phyloP scores from a whole-genome alignment of 2,888 invertebrate genomes.

The Tryphoninae sp. region DNA sequence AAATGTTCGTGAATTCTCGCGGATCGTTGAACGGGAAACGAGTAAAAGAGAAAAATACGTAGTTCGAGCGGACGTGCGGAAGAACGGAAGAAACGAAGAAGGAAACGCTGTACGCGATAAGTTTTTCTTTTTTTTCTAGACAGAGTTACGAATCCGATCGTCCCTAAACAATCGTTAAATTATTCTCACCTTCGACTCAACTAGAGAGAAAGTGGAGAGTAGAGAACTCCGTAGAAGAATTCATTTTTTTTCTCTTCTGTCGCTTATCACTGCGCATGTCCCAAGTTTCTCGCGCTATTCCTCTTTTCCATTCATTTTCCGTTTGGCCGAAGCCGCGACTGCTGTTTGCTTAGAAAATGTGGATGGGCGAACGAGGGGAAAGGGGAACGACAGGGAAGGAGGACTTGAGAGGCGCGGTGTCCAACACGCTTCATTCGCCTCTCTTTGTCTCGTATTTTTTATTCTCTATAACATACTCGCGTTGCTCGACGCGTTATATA shows the following conservation, averaged over 20 bases:
- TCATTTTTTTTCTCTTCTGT: conserved; percentile 25
- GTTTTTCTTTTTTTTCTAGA: neutral
- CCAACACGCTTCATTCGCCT: neutral
- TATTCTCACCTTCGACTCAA: conserved; percentile 51
- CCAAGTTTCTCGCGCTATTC: neutral
- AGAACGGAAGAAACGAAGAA: conserved; percentile 19
- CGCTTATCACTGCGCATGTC: neutral
- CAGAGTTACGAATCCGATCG: conserved; percentile 44
- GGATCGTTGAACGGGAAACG: neutral
- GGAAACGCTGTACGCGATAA: neutral
- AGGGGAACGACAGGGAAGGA: no score
- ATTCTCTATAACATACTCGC: conserved; percentile 23
- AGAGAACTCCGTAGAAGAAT: conserved; percentile 40
- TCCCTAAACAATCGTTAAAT: conserved; percentile 56
- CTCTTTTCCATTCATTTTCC: conserved; percentile 15
- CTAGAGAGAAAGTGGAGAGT: neutral
- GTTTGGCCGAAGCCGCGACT: neutral
- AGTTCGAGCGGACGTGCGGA: conserved; percentile 25
- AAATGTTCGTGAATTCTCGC: conserved; percentile 48
- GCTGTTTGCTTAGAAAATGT: neutral
- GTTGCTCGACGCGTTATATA: conserved; percentile 19
- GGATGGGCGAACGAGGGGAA: no score
- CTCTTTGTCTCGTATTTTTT: conserved; percentile 35
- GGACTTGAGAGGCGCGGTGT: neutral
- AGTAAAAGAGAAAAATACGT: conserved; percentile 15